Percentiles rank a stretch among this genome's conserved stretches.
Conservation (phyloP, 2,888 invertebrate genomes). For the Chorisops tibialis region DNA sequence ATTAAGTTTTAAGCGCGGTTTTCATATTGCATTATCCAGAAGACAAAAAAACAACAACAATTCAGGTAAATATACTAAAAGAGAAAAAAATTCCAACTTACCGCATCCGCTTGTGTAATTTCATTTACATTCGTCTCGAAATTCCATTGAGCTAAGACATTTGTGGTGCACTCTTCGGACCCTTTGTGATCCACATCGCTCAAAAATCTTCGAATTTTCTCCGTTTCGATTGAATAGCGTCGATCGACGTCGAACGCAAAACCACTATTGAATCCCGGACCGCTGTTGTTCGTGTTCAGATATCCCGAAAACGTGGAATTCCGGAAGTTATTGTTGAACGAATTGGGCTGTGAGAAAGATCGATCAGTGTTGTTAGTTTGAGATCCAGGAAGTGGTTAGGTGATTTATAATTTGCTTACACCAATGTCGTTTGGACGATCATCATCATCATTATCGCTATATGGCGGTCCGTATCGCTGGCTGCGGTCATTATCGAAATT, state of each 20-base stretch:
- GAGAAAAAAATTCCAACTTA: slow-evolving; percentile 54
- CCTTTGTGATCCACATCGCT: slow-evolving; percentile 71
- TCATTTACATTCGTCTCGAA: slow-evolving; percentile 86
- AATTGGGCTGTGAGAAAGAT: not conserved
- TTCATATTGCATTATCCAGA: not conserved
- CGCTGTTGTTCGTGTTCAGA: slow-evolving; percentile 27
- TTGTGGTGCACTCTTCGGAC: slow-evolving; percentile 76
- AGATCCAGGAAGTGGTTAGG: not conserved
- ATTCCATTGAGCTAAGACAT: slow-evolving; percentile 86
- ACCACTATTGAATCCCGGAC: slow-evolving; percentile 17
- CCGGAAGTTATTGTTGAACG: not conserved
- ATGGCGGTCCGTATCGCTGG: slow-evolving; percentile 49
- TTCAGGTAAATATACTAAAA: not conserved
- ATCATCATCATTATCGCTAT: slow-evolving; percentile 41
- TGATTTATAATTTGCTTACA: slow-evolving; percentile 37
- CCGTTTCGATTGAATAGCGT: slow-evolving; percentile 47
- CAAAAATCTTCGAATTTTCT: slow-evolving; percentile 55
- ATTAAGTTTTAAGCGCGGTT: not conserved
- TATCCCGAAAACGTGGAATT: slow-evolving; percentile 12
- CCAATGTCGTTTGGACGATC: slow-evolving; percentile 48
- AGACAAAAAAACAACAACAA: not conserved
- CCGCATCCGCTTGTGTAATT: slow-evolving; percentile 76
- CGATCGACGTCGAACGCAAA: slow-evolving; percentile 38
- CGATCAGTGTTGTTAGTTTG: not conserved
- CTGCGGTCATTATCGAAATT: slow-evolving; percentile 46